Evolutionary conservation across 2,113 vertebrate species (phyloP).

Genomic region (Sphaerodactylus townsendi): DNA sequence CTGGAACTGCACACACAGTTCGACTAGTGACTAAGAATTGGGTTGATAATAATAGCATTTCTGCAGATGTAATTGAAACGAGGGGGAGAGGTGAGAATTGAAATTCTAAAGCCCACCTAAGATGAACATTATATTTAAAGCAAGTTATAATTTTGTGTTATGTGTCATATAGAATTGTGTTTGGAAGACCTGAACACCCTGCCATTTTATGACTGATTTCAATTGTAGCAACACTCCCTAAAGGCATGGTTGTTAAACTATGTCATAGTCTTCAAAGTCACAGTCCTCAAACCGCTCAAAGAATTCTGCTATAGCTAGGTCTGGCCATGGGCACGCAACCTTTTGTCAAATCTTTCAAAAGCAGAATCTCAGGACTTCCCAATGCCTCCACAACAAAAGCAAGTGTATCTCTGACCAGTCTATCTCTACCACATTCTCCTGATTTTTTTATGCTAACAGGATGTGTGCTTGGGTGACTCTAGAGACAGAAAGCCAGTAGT

Average conservation of each 20-base stretch:
- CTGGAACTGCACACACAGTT: constrained; percentile 85
- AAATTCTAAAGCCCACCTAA: constrained; percentile 39
- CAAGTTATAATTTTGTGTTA: background rate
- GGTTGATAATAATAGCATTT: constrained; percentile 91
- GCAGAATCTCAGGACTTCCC: background rate
- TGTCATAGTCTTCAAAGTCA: too few species aligned
- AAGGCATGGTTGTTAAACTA: background rate
- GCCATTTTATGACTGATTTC: constrained; percentile 10
- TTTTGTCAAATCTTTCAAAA: background rate
- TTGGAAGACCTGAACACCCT: rapidly evolving
- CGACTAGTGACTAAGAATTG: constrained; percentile 87
- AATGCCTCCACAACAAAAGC: background rate
- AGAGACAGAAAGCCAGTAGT: background rate
- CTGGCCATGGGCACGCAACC: background rate
- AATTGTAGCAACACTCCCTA: background rate
- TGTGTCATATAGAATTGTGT: background rate
- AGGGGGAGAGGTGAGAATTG: constrained; percentile 88
- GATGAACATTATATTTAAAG: constrained; percentile 8
- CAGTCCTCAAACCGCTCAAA: background rate
- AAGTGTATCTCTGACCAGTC: background rate
- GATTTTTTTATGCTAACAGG: background rate
- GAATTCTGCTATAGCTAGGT: background rate
- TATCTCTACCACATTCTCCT: background rate
- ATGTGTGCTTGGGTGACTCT: background rate
- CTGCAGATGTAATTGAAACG: constrained; percentile 90